Percentiles rank a stretch among this genome's conserved stretches.
phyloP scores from a whole-genome alignment of 1,140 invertebrate species.

The Brachionus koreanus region DNA sequence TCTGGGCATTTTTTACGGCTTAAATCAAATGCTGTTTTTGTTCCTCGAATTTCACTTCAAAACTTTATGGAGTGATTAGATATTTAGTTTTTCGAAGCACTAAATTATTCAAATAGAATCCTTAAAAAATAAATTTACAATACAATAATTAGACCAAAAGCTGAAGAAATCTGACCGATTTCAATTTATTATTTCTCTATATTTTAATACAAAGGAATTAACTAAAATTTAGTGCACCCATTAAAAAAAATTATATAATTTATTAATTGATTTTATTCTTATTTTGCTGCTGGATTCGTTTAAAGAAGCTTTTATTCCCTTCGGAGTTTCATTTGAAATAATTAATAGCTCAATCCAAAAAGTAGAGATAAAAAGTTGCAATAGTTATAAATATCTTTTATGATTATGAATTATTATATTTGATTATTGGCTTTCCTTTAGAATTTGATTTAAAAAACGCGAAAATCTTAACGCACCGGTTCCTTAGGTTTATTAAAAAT shows the following conservation, averaged over 20 bases:
- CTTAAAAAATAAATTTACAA: not conserved
- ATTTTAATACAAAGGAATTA: not conserved
- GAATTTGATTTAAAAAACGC: not conserved
- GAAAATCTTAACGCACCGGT: not conserved
- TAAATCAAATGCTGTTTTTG: not conserved
- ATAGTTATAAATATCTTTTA: not conserved
- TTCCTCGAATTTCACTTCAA: not conserved
- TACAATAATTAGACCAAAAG: not conserved
- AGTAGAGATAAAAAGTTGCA: slow-evolving; percentile 4
- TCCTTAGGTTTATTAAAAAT: not conserved
- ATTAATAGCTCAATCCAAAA: not conserved
- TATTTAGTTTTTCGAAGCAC: not conserved
- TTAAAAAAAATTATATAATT: slow-evolving; percentile 2
- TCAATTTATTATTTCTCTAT: not conserved
- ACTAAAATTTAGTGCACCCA: not conserved
- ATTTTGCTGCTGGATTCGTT: not conserved
- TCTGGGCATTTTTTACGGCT: not conserved
- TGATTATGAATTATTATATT: not conserved
- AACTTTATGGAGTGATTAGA: not conserved
- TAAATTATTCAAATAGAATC: not conserved
- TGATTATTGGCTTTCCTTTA: not conserved
- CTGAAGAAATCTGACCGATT: not conserved
- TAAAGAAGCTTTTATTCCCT: not conserved
- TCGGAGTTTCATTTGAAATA: not conserved
- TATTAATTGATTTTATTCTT: slow-evolving; percentile 1